phyloP scores from a whole-genome alignment of 2,888 invertebrate genomes.

The Idaea aversata region DNA sequence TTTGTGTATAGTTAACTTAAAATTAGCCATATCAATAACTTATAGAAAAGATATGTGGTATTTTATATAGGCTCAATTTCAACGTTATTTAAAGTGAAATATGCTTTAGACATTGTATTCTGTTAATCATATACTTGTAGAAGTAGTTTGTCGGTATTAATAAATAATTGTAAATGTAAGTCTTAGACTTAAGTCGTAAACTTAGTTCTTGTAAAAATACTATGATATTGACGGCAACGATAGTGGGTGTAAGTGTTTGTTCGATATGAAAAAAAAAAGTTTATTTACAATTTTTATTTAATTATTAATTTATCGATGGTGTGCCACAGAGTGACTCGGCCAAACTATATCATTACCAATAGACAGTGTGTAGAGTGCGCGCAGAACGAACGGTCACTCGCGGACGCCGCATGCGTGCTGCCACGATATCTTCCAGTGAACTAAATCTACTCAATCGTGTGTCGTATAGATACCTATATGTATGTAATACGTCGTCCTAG shows the following conservation, averaged over 20 bases:
- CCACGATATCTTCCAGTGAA: neutral
- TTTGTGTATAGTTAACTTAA: conserved; percentile 81
- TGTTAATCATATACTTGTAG: conserved; percentile 80
- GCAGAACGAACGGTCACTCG: conserved; percentile 64
- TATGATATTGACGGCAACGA: conserved; percentile 78
- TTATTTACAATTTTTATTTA: conserved; percentile 79
- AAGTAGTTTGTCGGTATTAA: conserved; percentile 77
- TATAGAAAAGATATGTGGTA: conserved; percentile 81
- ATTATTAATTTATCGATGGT: conserved; percentile 78
- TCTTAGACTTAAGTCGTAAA: conserved; percentile 66
- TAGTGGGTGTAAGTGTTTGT: conserved; percentile 76
- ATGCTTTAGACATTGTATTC: conserved; percentile 77
- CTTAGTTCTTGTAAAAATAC: conserved; percentile 71
- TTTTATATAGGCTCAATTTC: conserved; percentile 81
- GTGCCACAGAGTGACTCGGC: conserved; percentile 81
- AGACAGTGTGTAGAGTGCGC: conserved; percentile 51
- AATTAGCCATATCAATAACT: conserved; percentile 82
- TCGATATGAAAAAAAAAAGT: conserved; percentile 75
- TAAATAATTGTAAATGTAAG: conserved; percentile 69
- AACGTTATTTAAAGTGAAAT: conserved; percentile 81
- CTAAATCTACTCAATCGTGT: neutral
- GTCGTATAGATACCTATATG: neutral
- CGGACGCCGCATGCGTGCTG: conserved; percentile 24
- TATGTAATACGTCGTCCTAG: neutral
- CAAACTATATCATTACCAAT: conserved; percentile 80